A percentile compares a stretch with the other conserved stretches of the same genome.
These are phyloP conservation scores for Drosophila melanica DNA, from an alignment of 1,140 invertebrate genomes.

Conservation along the genomic window DNA sequence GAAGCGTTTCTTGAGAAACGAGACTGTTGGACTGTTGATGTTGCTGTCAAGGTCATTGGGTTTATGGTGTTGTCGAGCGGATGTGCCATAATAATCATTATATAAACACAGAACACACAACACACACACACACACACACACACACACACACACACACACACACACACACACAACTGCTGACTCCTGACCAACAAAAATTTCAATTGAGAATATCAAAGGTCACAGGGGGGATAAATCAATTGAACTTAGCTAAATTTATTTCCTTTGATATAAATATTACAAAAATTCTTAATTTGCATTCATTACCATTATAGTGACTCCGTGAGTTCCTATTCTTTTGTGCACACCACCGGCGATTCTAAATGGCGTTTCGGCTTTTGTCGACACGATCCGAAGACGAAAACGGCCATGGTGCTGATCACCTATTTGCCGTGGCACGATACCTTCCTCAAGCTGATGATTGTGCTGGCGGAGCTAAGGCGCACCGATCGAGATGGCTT, in stretches of 20 bases:
- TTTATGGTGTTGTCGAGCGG: conserved; percentile 29
- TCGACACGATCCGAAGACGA: conserved; percentile 93
- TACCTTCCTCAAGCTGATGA: conserved; percentile 93
- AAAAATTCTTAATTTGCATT: background rate
- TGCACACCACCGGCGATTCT: conserved; percentile 95
- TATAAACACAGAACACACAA: conserved; percentile 2
- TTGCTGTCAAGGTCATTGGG: conserved; percentile 36
- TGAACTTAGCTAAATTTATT: too few species aligned
- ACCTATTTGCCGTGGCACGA: conserved; percentile 98
- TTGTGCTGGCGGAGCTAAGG: conserved; percentile 64
- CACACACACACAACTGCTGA: background rate
- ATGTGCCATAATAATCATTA: conserved; percentile 25
- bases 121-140: background rate
- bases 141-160: background rate
- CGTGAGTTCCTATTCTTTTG: conserved; percentile 91
- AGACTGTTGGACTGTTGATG: conserved; percentile 6
- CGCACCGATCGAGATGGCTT: conserved; percentile 73
- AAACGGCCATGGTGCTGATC: conserved; percentile 90
- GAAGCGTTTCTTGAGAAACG: conserved; percentile 30
- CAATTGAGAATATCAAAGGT: too few species aligned
- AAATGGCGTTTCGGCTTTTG: conserved; percentile 99
- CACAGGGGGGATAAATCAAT: too few species aligned
- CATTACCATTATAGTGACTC: conserved; percentile 52
- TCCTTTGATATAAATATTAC: too few species aligned
- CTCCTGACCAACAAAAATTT: background rate